Percentiles rank a stretch among this genome's conserved stretches.
Evolutionary conservation across 2,888 invertebrate species (phyloP).

Genomic region (Ornithoptera priamus): DNA sequence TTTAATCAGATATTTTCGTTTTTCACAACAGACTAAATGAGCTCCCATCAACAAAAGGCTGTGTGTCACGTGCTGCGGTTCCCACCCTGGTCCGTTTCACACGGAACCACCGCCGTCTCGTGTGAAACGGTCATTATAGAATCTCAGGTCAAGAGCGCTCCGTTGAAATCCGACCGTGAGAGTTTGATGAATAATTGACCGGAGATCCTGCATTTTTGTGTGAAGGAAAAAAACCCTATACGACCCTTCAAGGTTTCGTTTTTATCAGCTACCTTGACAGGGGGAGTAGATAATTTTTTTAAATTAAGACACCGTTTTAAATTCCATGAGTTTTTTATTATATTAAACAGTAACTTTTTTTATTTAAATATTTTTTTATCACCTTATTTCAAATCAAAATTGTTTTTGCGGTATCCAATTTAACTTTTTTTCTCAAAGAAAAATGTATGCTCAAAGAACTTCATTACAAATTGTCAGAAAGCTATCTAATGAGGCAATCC

Average conservation of each 20-base stretch:
- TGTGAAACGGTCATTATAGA: conserved; percentile 29
- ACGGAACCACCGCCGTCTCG: conserved; percentile 27
- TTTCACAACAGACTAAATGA: not conserved
- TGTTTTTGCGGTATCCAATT: not conserved
- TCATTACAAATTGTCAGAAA: conserved; percentile 28
- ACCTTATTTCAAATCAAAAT: not conserved
- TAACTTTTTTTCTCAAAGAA: conserved; percentile 2
- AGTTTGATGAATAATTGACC: conserved; percentile 24
- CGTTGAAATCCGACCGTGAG: conserved; percentile 21
- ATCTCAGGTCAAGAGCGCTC: conserved; percentile 10
- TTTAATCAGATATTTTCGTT: not conserved
- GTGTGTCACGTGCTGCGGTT: conserved; percentile 17
- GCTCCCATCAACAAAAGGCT: not conserved
- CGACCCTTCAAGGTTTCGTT: conserved; percentile 6
- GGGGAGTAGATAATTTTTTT: not conserved
- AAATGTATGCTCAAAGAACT: conserved; percentile 18
- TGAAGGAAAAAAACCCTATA: not conserved
- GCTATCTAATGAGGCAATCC: conserved; percentile 29
- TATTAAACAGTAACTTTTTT: no score
- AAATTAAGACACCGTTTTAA: no score
- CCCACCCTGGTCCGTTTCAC: conserved; percentile 25
- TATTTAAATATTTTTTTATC: no score
- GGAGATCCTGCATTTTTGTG: conserved; percentile 16
- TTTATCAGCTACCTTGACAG: not conserved
- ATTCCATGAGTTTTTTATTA: no score